Percentiles rank a stretch among this genome's conserved stretches.
phyloP scores from a whole-genome alignment of 1,140 invertebrate genomes.

The Brachionus paranguensis region DNA sequence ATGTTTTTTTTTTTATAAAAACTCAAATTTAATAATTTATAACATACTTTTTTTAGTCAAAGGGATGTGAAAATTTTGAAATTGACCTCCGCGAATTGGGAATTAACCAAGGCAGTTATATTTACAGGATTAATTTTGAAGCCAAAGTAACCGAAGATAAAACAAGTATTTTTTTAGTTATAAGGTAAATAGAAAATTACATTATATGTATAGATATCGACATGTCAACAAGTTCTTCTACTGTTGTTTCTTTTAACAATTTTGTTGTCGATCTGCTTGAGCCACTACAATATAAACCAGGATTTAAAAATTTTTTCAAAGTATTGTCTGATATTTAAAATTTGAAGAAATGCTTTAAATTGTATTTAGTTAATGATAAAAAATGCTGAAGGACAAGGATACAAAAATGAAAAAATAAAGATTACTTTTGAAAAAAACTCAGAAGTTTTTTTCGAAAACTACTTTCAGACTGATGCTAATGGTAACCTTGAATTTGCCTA shows the following conservation, averaged over 20 bases:
- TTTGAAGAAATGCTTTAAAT: neutral
- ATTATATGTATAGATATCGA: neutral
- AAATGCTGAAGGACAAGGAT: neutral
- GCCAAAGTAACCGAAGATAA: conserved; percentile 7
- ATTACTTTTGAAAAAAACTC: neutral
- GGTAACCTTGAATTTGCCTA: neutral
- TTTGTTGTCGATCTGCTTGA: neutral
- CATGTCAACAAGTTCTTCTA: neutral
- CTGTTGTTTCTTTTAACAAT: neutral
- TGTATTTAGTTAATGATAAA: neutral
- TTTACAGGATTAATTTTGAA: conserved; percentile 17
- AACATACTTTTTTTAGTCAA: neutral
- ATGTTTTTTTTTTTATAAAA: neutral
- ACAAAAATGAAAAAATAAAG: neutral
- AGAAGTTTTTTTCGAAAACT: neutral
- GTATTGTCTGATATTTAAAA: neutral
- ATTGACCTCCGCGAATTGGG: neutral
- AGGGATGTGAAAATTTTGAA: conserved; percentile 4
- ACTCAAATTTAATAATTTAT: neutral
- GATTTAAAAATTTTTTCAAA: conserved; percentile 5
- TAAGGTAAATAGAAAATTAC: neutral
- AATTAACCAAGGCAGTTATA: neutral
- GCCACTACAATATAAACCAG: conserved; percentile 13
- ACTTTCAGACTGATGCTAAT: neutral
- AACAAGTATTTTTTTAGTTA: neutral